Evolutionary conservation across 1,140 invertebrate genomes (phyloP).

Genomic region (Globodera ellingtonae): DNA sequence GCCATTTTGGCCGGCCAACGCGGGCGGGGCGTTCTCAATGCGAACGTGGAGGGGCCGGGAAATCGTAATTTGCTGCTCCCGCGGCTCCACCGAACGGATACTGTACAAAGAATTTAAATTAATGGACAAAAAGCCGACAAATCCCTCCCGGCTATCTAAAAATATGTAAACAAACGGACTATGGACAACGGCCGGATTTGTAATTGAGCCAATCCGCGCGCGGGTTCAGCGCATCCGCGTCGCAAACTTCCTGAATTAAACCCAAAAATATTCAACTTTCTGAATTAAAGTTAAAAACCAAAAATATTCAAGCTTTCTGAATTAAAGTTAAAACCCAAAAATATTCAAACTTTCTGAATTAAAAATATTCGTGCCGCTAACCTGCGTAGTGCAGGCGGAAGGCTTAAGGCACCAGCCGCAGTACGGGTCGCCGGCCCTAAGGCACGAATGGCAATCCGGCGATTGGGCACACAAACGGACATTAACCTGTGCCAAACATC

Average conservation of each 20-base stretch:
- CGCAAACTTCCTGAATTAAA: conserved; percentile 21
- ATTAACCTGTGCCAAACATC: conserved; percentile 37
- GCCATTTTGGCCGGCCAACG: conserved; percentile 31
- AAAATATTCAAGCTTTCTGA: too few relatives aligned
- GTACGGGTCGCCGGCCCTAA: conserved; percentile 58
- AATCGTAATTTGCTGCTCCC: conserved; percentile 61
- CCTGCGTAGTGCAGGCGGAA: conserved; percentile 42
- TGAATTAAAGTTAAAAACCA: too few relatives aligned
- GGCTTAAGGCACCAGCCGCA: conserved; percentile 61
- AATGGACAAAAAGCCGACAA: neutral
- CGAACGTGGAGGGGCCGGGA: conserved; percentile 52
- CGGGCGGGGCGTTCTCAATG: conserved; percentile 56
- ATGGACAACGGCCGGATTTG: conserved; percentile 58
- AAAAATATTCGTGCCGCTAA: neutral
- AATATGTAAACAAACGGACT: conserved; percentile 39
- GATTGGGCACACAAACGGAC: conserved; percentile 48
- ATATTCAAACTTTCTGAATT: neutral
- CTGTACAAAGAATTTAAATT: conserved; percentile 38
- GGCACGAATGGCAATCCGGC: conserved; percentile 52
- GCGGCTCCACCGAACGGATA: conserved; percentile 57
- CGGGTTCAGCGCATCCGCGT: conserved; percentile 38
- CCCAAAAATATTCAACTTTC: too few relatives aligned
- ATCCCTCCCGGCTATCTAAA: neutral
- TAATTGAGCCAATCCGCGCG: conserved; percentile 61
- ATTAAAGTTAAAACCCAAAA: too few relatives aligned